Conservation (phyloP, 2,113 vertebrate genomes). For the Melanotaenia duboulayi region DNA sequence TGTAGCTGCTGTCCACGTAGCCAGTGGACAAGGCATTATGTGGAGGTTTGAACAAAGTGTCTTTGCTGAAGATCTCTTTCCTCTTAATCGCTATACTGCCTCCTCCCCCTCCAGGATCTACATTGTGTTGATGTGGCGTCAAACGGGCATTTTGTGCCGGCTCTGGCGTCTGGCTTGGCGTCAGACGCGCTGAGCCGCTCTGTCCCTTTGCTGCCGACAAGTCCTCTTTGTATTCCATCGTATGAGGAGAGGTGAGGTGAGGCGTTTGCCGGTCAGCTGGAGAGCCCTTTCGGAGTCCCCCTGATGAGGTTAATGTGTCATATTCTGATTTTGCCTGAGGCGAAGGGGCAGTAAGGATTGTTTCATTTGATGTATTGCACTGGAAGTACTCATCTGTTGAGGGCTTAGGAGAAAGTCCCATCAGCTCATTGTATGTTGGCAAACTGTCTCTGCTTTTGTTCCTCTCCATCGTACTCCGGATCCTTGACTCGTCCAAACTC, state of each 20-base stretch:
- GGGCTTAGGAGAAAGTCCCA: slow-evolving; percentile 90
- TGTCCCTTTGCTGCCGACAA: slow-evolving; percentile 85
- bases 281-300: slow-evolving; percentile 92
- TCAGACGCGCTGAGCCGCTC: slow-evolving; percentile 81
- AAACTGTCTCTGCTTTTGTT: slow-evolving; percentile 91
- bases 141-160: slow-evolving; percentile 90
- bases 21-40: slow-evolving; percentile 93
- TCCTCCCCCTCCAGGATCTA: slow-evolving; percentile 87
- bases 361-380: slow-evolving; percentile 98
- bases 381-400: slow-evolving; percentile 96
- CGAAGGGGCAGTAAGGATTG: slow-evolving; percentile 93
- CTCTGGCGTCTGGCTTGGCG: slow-evolving; percentile 86
- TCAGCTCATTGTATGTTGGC: slow-evolving; percentile 90
- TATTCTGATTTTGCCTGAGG: slow-evolving; percentile 94
- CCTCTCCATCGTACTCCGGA: slow-evolving; percentile 90
- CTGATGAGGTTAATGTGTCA: slow-evolving; percentile 90
- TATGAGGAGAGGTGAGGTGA: slow-evolving; percentile 86
- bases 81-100: slow-evolving; percentile 90
- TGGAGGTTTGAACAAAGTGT: slow-evolving; percentile 98
- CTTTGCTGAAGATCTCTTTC: slow-evolving; percentile 99
- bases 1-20: slow-evolving; percentile 88
- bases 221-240: slow-evolving; percentile 94
- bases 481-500: slow-evolving; percentile 86
- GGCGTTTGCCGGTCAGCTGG: slow-evolving; percentile 90
- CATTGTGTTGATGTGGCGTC: slow-evolving; percentile 88